Evolutionary conservation across 2,113 vertebrate species (phyloP).

Genomic region (Leptobrachium ailaonicum): DNA sequence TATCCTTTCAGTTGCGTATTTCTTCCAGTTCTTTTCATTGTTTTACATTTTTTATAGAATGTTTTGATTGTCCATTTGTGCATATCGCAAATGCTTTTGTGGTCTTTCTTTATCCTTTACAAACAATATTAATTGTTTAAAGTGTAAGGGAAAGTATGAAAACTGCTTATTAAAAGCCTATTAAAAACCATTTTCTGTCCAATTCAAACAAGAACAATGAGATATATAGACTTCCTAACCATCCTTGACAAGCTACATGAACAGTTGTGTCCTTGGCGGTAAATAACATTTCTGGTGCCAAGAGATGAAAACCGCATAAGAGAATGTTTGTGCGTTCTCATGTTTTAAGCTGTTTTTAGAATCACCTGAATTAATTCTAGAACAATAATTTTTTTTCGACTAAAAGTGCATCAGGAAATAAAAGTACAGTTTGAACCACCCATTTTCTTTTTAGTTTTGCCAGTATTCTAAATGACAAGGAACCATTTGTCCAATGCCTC

Average conservation of each 20-base stretch:
- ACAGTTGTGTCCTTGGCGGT: conserved; percentile 14
- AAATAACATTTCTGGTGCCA: conserved; percentile 39
- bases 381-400: neutral
- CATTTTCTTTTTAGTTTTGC: neutral
- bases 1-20: no score
- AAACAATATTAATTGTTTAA: no score
- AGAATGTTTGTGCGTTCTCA: conserved; percentile 53
- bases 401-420: neutral
- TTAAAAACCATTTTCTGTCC: neutral
- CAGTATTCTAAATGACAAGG: neutral
- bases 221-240: neutral
- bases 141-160: no score
- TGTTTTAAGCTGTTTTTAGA: conserved; percentile 59
- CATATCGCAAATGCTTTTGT: no score
- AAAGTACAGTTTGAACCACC: neutral
- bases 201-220: conserved; percentile 8
- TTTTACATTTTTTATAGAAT: no score
- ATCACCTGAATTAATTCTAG: neutral
- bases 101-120: neutral
- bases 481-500: neutral
- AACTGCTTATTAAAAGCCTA: neutral
- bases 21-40: no score
- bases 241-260: neutral
- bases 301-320: conserved; percentile 50
- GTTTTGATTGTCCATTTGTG: no score